Percentiles rank a stretch among this genome's conserved stretches.
Conservation (phyloP, 2,113 vertebrate species). For the Cacatua alba region DNA sequence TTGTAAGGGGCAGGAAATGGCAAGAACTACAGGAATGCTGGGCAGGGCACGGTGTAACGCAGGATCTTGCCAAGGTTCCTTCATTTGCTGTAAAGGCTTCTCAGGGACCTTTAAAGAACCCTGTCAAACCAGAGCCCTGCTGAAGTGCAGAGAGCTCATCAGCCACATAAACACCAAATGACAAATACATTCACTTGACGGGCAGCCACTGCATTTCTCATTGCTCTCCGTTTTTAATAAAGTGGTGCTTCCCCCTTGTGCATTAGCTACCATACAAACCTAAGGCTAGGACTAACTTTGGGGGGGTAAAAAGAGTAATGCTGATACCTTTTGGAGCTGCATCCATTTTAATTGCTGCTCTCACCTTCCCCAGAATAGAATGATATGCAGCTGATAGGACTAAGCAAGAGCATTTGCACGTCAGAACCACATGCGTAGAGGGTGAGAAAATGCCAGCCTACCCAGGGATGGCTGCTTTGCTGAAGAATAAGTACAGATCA, state of each 20-base stretch:
- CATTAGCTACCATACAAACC: fast-evolving
- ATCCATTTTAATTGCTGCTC: neutral
- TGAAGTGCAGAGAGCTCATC: neutral
- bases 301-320: neutral
- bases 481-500: neutral
- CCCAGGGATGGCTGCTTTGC: neutral
- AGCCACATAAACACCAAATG: neutral
- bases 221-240: fast-evolving
- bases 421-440: neutral
- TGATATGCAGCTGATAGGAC: neutral
- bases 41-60: conserved; percentile 10
- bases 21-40: conserved; percentile 51
- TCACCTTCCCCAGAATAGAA: conserved; percentile 43
- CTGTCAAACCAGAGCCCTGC: neutral
- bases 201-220: neutral
- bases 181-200: neutral
- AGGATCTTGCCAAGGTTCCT: neutral
- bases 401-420: neutral
- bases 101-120: conserved; percentile 8
- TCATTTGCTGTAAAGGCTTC: neutral
- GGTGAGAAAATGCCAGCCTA: neutral
- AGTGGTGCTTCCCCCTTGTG: neutral
- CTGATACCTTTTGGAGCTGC: neutral
- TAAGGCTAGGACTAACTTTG: neutral
- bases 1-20: conserved; percentile 34